Evolutionary conservation across 2,113 vertebrate genomes (phyloP).

Genomic region (Pundamilia nyererei): DNA sequence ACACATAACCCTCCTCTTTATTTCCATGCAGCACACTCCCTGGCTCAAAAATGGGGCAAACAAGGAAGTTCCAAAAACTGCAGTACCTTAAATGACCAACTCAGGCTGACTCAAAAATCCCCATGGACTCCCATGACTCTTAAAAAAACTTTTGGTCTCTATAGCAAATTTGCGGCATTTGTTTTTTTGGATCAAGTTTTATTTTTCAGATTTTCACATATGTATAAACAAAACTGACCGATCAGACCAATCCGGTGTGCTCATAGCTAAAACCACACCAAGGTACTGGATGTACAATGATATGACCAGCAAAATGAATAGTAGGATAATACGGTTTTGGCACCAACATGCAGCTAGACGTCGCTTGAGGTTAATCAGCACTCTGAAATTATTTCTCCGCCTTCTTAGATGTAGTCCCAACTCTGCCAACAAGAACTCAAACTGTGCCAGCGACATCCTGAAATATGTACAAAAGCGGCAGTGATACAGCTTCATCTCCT

Average conservation of each 20-base stretch:
- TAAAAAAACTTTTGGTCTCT: neutral
- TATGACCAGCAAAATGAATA: neutral
- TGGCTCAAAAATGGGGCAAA: neutral
- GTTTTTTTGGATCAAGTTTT: neutral
- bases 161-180: neutral
- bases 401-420: neutral
- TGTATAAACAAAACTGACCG: neutral
- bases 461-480: neutral
- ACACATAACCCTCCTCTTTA: neutral
- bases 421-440: neutral
- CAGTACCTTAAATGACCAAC: neutral
- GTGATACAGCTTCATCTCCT: neutral
- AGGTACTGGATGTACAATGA: neutral
- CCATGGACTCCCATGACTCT: neutral
- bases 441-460: neutral
- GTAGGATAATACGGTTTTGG: neutral
- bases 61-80: neutral
- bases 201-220: neutral
- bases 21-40: neutral
- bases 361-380: neutral
- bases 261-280: neutral
- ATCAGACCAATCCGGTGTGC: neutral
- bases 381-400: neutral
- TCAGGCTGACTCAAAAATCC: neutral
- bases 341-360: neutral